Percentiles rank a stretch among this genome's conserved stretches.
phyloP scores from a whole-genome alignment of 2,113 vertebrate genomes.

The Leptobrachium ailaonicum region DNA sequence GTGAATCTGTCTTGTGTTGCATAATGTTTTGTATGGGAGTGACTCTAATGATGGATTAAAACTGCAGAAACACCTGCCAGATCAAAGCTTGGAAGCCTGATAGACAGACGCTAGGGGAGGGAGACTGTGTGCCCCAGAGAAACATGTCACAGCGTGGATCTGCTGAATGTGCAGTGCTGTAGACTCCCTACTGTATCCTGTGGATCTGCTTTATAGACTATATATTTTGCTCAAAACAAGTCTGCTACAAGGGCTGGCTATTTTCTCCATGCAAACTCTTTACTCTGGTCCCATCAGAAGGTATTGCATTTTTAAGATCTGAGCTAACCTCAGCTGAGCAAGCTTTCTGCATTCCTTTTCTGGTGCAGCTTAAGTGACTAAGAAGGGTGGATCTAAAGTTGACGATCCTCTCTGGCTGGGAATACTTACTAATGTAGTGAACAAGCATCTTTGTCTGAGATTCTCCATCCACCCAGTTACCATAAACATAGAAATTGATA shows the following conservation, averaged over 20 bases:
- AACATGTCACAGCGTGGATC: slow-evolving; percentile 59
- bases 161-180: slow-evolving; percentile 42
- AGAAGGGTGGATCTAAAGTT: neutral
- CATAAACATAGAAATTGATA: no score
- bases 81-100: slow-evolving; percentile 64
- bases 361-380: neutral
- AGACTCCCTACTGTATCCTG: neutral
- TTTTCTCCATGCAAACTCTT: no score
- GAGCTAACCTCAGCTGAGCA: neutral
- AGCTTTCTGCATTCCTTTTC: neutral
- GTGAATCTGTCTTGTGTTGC: neutral
- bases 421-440: neutral
- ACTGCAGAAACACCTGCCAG: slow-evolving; percentile 58
- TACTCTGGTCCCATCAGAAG: no score
- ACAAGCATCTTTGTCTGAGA: neutral
- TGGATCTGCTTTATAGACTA: neutral
- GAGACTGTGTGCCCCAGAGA: slow-evolving; percentile 57
- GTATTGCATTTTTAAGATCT: neutral
- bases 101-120: slow-evolving; percentile 63
- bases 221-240: no score
- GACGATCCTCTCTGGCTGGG: neutral
- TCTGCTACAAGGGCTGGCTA: no score
- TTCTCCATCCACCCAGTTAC: no score
- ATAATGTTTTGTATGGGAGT: slow-evolving; percentile 28
- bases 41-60: slow-evolving; percentile 55